phyloP scores from a whole-genome alignment of 1,140 invertebrate genomes.

The Papilio glaucus region DNA sequence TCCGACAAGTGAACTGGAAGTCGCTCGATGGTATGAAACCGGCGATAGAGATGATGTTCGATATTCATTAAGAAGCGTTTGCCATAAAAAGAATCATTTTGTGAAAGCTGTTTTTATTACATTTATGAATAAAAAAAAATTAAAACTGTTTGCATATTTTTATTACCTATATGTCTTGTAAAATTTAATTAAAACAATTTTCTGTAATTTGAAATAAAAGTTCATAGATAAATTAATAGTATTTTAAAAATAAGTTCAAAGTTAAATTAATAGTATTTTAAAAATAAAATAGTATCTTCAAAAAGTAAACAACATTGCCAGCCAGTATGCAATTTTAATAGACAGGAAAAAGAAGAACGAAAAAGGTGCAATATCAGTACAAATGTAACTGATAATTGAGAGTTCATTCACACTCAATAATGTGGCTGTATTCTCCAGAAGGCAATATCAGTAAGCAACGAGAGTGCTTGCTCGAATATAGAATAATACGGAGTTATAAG shows the following conservation, averaged over 20 bases:
- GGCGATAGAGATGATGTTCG: not conserved
- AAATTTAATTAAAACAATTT: not conserved
- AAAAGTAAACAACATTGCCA: not conserved
- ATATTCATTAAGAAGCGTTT: too few species aligned
- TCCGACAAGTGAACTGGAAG: slow-evolving; percentile 6
- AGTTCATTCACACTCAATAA: not conserved
- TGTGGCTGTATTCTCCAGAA: not conserved
- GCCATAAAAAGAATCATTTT: not conserved
- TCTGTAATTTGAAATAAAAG: not conserved
- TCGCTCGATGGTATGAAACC: not conserved
- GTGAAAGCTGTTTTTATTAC: not conserved
- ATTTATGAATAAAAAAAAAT: too few species aligned
- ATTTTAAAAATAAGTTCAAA: not conserved
- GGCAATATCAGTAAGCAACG: slow-evolving; percentile 5
- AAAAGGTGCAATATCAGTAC: not conserved
- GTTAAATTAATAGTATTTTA: not conserved
- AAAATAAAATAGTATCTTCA: not conserved
- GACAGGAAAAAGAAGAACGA: not conserved
- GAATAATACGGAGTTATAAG: slow-evolving; percentile 12
- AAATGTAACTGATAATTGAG: not conserved
- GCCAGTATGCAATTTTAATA: too few species aligned
- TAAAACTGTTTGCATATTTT: too few species aligned
- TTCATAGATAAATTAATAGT: not conserved
- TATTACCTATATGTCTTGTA: too few species aligned
- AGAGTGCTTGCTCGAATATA: not conserved